Conservation (phyloP, 2,888 invertebrate genomes). For the Megaustenia siamemsis region DNA sequence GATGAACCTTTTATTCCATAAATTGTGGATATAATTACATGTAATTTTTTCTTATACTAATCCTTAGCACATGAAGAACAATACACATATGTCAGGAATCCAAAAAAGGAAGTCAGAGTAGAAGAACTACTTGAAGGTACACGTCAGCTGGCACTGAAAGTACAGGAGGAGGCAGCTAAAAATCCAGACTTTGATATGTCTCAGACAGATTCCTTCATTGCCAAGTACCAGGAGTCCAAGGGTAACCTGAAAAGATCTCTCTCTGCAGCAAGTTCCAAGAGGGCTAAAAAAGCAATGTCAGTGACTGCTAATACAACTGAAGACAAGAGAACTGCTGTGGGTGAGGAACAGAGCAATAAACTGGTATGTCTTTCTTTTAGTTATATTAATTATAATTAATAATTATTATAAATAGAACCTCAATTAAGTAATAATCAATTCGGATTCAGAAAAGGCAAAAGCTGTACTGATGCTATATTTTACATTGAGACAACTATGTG, state of each 20-base stretch:
- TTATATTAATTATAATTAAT: no score
- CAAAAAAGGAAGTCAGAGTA: slow-evolving; percentile 57
- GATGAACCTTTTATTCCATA: no score
- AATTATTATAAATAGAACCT: no score
- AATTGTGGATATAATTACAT: no score
- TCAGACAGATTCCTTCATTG: slow-evolving; percentile 33
- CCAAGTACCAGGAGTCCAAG: slow-evolving; percentile 39
- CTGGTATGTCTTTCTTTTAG: background rate
- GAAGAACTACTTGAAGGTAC: slow-evolving; percentile 57
- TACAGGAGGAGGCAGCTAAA: slow-evolving; percentile 50
- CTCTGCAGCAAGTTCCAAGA: background rate
- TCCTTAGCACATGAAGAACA: slow-evolving; percentile 57
- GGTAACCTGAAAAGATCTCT: slow-evolving; percentile 31
- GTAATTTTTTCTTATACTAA: background rate
- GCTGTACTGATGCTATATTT: no score
- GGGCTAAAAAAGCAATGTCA: background rate
- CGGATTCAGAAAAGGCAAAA: no score
- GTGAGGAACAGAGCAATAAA: slow-evolving; percentile 10
- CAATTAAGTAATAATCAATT: no score
- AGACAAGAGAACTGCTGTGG: background rate
- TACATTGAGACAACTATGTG: no score
- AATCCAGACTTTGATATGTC: slow-evolving; percentile 46
- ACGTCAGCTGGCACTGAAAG: slow-evolving; percentile 52
- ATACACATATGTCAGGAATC: slow-evolving; percentile 58
- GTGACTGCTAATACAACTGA: background rate